Percentiles rank a stretch among this genome's conserved stretches.
Conservation (phyloP, 2,797 vertebrate genomes). For the Chaunax sp. region DNA sequence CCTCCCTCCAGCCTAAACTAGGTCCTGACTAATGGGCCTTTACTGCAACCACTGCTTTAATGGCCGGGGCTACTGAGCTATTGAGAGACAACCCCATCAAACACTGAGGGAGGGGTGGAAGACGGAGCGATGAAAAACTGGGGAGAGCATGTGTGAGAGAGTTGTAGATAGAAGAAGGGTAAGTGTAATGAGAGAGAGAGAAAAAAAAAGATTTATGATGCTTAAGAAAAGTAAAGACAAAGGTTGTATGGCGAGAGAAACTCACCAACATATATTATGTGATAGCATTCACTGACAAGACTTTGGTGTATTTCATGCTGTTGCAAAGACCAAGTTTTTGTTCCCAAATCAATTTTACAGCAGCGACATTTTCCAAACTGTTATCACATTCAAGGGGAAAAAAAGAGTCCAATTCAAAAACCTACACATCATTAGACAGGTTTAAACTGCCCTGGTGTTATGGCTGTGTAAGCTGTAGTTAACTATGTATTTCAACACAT, state of each 20-base stretch:
- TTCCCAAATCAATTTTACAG: slow-evolving; percentile 3
- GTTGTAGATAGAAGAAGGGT: too few relatives aligned
- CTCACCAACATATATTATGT: background rate
- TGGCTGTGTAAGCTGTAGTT: too few relatives aligned
- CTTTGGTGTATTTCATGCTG: background rate
- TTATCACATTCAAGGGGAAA: background rate
- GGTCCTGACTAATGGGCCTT: slow-evolving; percentile 54
- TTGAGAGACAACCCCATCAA: slow-evolving; percentile 35
- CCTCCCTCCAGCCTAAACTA: slow-evolving; percentile 37
- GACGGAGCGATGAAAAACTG: slow-evolving; percentile 25
- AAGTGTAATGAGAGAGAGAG: background rate
- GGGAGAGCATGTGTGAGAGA: background rate
- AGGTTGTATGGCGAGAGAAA: slow-evolving; percentile 9
- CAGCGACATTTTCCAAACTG: slow-evolving; percentile 2
- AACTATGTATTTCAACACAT: too few relatives aligned
- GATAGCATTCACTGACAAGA: background rate
- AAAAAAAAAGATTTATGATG: slow-evolving; percentile 15
- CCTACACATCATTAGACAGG: background rate
- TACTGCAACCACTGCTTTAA: slow-evolving; percentile 36
- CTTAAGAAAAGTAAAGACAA: background rate
- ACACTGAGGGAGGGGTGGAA: slow-evolving; percentile 17
- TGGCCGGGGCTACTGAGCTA: slow-evolving; percentile 14
- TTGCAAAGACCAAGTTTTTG: slow-evolving; percentile 5
- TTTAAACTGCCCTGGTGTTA: background rate
- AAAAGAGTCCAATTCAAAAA: background rate